These are phyloP conservation scores for Acropora tenuis DNA, from an alignment of 64 coral and sea anemone species.

Conservation along the genomic window DNA sequence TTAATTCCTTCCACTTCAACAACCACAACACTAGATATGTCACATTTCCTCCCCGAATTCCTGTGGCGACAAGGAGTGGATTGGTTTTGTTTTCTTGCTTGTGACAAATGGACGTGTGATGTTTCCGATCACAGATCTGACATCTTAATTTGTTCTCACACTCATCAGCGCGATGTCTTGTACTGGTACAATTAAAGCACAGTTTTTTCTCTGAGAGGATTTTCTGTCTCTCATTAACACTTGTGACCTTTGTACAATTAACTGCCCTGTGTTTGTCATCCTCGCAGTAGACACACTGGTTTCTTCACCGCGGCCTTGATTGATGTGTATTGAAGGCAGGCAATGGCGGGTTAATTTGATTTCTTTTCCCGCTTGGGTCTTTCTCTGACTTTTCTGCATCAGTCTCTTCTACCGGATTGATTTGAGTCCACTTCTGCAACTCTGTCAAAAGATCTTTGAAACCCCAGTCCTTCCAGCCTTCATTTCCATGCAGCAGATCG, in stretches of 20 bases:
- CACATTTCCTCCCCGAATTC: not conserved
- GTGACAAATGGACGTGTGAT: constrained; percentile 30
- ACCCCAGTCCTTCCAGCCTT: constrained; percentile 10
- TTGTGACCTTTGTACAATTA: constrained; percentile 29
- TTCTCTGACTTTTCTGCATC: not conserved
- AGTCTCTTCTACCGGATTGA: constrained; percentile 3
- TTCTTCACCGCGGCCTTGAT: not conserved
- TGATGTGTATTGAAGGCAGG: constrained; percentile 6
- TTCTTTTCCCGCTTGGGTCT: not conserved
- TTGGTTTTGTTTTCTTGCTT: constrained; percentile 16
- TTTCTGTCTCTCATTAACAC: not conserved
- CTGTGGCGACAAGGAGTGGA: not conserved
- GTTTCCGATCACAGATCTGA: constrained; percentile 24
- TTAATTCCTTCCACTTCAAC: constrained; percentile 23
- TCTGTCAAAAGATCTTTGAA: not conserved
- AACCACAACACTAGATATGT: constrained; percentile 62
- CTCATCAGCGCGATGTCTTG: constrained; percentile 27
- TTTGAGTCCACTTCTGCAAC: not conserved
- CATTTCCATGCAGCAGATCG: constrained; percentile 50
- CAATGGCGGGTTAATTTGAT: not conserved
- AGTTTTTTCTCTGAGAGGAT: constrained; percentile 35
- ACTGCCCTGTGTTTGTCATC: constrained; percentile 29
- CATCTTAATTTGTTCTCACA: constrained; percentile 51
- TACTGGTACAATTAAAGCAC: constrained; percentile 55
- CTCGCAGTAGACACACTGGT: constrained; percentile 46